Percentiles rank a stretch among this genome's conserved stretches.
Evolutionary conservation across 2,113 vertebrate species (phyloP).

Genomic region (Illadopsis cleaveri): DNA sequence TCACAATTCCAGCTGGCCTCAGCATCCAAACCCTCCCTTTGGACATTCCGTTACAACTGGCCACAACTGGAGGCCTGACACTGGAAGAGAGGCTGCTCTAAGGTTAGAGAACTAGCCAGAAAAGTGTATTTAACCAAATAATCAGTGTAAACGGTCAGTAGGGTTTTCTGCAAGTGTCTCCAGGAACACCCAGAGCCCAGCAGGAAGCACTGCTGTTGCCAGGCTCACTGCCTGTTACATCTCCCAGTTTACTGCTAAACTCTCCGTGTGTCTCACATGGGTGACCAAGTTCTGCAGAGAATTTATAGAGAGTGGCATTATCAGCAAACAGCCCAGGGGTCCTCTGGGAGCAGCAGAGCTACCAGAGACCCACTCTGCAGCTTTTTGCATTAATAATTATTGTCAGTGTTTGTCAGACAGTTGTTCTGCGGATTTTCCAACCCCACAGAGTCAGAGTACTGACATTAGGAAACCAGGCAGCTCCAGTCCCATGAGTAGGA

Average conservation of each 20-base stretch:
- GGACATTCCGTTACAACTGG: background rate
- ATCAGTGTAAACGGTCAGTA: fast-evolving
- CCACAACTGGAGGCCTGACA: background rate
- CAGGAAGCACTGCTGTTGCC: background rate
- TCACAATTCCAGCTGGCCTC: conserved; percentile 3
- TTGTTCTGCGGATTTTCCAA: background rate
- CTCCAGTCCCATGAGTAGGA: background rate
- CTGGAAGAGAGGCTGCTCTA: background rate
- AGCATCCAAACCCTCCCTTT: background rate
- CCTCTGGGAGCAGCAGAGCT: background rate
- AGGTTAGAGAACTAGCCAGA: background rate
- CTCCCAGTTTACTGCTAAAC: background rate
- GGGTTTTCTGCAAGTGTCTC: background rate
- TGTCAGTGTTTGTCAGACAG: background rate
- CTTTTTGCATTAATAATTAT: background rate
- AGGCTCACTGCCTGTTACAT: fast-evolving
- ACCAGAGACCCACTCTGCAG: background rate
- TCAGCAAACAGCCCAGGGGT: background rate
- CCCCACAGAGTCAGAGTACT: background rate
- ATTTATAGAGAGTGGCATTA: background rate
- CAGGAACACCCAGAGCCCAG: background rate
- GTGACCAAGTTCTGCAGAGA: background rate
- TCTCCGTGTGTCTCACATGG: fast-evolving
- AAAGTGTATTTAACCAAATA: background rate
- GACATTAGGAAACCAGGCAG: background rate